A percentile compares a stretch with the other conserved stretches of the same genome.
These are phyloP conservation scores for Struthidea cinerea DNA, from an alignment of 2,113 vertebrate species.

Conservation along the genomic window DNA sequence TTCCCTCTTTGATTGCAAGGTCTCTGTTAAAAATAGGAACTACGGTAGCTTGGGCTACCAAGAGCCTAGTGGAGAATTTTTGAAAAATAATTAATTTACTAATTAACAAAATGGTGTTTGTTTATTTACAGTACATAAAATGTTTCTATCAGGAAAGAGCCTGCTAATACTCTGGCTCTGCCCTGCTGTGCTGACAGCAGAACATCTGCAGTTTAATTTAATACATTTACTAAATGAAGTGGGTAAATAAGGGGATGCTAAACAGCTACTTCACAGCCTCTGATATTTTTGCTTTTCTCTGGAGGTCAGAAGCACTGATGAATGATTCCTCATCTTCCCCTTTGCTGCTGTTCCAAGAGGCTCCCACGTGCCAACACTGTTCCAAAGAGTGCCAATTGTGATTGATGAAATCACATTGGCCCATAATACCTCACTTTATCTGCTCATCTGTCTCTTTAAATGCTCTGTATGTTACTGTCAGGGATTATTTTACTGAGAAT, in stretches of 20 bases:
- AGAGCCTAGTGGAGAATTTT: constrained; percentile 65
- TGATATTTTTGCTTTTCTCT: constrained; percentile 55
- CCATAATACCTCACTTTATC: neutral
- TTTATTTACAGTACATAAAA: constrained; percentile 77
- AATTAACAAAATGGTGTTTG: constrained; percentile 77
- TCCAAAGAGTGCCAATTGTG: constrained; percentile 6
- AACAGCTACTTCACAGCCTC: constrained; percentile 60
- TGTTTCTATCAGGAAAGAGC: constrained; percentile 70
- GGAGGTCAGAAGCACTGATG: constrained; percentile 38
- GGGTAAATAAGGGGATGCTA: constrained; percentile 68
- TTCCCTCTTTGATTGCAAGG: neutral
- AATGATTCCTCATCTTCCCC: neutral
- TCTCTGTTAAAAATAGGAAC: constrained; percentile 66
- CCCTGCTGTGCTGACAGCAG: constrained; percentile 64
- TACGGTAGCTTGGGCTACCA: constrained; percentile 28
- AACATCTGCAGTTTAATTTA: constrained; percentile 80
- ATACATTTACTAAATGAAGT: constrained; percentile 71
- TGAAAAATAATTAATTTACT: constrained; percentile 74
- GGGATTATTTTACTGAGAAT: neutral
- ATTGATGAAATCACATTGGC: neutral
- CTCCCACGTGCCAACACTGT: neutral
- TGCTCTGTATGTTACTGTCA: neutral
- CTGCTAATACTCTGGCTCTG: constrained; percentile 45
- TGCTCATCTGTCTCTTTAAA: constrained; percentile 24
- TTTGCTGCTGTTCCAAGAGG: neutral